Evolutionary conservation across 2,113 vertebrate genomes (phyloP), one percentile per base, ranked within the genome.

Genomic region (Scortum barcoo): DNA sequence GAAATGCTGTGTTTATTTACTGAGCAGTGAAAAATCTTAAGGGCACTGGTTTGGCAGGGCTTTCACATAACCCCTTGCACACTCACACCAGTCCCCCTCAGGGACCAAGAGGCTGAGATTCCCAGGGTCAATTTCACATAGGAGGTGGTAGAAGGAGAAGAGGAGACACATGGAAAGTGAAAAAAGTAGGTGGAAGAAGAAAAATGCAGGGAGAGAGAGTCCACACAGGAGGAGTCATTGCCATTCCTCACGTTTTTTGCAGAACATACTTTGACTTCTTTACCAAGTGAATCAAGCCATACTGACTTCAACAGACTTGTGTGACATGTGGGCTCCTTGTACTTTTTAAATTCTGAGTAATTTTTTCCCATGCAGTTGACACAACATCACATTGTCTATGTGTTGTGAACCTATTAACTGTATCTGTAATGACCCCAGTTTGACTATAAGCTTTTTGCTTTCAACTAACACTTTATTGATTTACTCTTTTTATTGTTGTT

Each of bases 1-100:
- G 94, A 94, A 95, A 90, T 86, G 73, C 67, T 76, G 68, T 92
- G 91, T 94, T 95, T 94, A 89, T 94, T 94, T 94, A 91, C 60
- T 38, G 72, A 91, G 80, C 69, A 88, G 90, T 88, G 80, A 87
- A 81, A 87, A 84, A 90, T 93, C 93, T 93, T 81, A 66, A 84
- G 92, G 85, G 83, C 75, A 90, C 83, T 83, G 80, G 58, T 80
- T 80, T 63, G 61, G 46, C 68, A 88, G 88, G 63, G 85, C 82
- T 87, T 96, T 95, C 95, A 93, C 95, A 96, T 93, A 93, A 95
- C 94, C 92, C 67, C 54, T 26, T 20, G 13, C 1, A 38, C 36
- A 30, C 58, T 38, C 38, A 75, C 67, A 53, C 16, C 33, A 30
- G 56, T 33, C 30, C 79, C 74, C 83, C 80, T 13, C 19, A 66